These are phyloP conservation scores for Hirundo rustica DNA, from an alignment of 2,797 vertebrate species.

Conservation along the genomic window DNA sequence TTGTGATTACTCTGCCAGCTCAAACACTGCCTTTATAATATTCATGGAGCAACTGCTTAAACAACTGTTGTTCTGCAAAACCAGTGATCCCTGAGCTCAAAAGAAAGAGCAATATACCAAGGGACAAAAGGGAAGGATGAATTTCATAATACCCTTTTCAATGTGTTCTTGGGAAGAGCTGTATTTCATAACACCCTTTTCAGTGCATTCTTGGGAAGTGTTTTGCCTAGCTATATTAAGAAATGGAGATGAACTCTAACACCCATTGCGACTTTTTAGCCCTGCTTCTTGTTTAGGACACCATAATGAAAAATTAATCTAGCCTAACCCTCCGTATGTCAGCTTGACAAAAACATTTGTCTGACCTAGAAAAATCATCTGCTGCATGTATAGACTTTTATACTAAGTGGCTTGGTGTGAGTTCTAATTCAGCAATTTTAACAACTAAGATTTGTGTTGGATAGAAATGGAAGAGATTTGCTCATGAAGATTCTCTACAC, in stretches of 20 bases:
- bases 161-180: background rate
- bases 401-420: background rate
- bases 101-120: background rate
- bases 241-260: background rate
- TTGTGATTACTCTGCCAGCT: background rate
- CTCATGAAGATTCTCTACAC: background rate
- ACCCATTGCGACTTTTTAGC: background rate
- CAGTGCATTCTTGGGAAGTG: background rate
- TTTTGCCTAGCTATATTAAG: background rate
- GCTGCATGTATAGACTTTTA: background rate
- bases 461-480: background rate
- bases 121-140: background rate
- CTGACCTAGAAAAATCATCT: background rate
- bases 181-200: too few species aligned
- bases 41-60: background rate
- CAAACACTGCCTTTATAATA: background rate
- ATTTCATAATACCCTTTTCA: background rate
- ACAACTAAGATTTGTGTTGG: background rate
- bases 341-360: background rate
- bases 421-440: background rate
- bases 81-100: background rate
- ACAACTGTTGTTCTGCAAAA: background rate
- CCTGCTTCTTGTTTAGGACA: background rate
- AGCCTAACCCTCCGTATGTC: background rate
- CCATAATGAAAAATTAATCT: background rate